Evolutionary conservation across 2,888 invertebrate species (phyloP).

Genomic region (Diaphora mendica): DNA sequence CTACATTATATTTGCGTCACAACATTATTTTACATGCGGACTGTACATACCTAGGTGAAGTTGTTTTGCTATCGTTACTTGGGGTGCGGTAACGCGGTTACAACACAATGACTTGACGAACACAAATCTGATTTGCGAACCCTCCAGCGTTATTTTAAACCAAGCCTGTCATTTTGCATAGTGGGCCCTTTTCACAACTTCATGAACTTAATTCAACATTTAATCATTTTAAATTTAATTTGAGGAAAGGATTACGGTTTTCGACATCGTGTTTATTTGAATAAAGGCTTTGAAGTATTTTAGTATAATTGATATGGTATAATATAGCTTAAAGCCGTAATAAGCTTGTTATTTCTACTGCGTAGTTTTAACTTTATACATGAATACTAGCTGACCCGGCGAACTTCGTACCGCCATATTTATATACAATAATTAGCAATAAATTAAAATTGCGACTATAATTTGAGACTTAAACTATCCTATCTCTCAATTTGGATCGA

Average conservation of each 20-base stretch:
- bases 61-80: conserved; percentile 60
- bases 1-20: neutral
- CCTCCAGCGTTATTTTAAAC: conserved; percentile 84
- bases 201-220: conserved; percentile 30
- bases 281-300: conserved; percentile 7
- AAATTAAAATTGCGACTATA: too few species aligned
- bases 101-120: conserved; percentile 84
- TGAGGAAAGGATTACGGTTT: conserved; percentile 18
- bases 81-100: conserved; percentile 78
- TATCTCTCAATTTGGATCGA: too few species aligned
- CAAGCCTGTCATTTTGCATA: conserved; percentile 81
- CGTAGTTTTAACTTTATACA: neutral
- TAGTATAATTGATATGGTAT: conserved; percentile 9
- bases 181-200: conserved; percentile 50
- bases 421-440: too few species aligned
- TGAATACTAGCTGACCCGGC: neutral
- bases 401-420: too few species aligned
- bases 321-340: neutral
- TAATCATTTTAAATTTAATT: conserved; percentile 8
- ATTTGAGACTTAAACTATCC: too few species aligned
- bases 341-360: neutral
- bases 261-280: conserved; percentile 2
- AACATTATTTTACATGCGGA: neutral
- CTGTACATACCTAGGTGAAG: neutral
- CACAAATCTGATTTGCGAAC: conserved; percentile 83